Percentiles rank a stretch among this genome's conserved stretches.
phyloP scores from a whole-genome alignment of 2,888 invertebrate genomes.

The Malthinus seriepunctatus region DNA sequence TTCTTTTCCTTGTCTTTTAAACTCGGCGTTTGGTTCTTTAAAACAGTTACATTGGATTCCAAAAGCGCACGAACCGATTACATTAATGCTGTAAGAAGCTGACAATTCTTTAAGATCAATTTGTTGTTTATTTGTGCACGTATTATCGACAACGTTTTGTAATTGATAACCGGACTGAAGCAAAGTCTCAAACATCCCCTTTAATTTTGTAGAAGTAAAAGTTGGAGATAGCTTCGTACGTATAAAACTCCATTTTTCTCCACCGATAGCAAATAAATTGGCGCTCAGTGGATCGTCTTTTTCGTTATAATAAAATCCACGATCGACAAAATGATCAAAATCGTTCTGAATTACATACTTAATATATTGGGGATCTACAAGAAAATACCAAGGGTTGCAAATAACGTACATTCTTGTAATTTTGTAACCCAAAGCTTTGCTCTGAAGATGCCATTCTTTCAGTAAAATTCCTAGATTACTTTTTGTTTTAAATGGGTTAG shows the following conservation, averaged over 20 bases:
- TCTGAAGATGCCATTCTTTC: too few species aligned
- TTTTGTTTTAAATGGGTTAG: slow-evolving; percentile 12
- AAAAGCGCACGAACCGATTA: slow-evolving; percentile 62
- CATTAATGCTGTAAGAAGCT: slow-evolving; percentile 61
- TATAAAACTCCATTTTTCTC: slow-evolving; percentile 63
- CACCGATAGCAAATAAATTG: slow-evolving; percentile 60
- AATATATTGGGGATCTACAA: slow-evolving; percentile 37
- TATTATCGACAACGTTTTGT: neutral
- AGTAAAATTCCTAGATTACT: slow-evolving; percentile 8
- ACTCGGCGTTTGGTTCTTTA: slow-evolving; percentile 4
- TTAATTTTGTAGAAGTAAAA: slow-evolving; percentile 68
- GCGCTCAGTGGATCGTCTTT: slow-evolving; percentile 60
- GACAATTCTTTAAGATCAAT: slow-evolving; percentile 53
- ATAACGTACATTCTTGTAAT: too few species aligned
- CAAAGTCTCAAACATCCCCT: slow-evolving; percentile 63
- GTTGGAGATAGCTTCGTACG: slow-evolving; percentile 65
- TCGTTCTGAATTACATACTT: slow-evolving; percentile 60
- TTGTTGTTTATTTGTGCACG: slow-evolving; percentile 2
- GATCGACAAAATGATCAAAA: slow-evolving; percentile 64
- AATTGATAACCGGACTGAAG: slow-evolving; percentile 46
- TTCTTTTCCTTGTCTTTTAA: neutral
- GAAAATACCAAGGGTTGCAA: neutral
- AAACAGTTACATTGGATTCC: slow-evolving; percentile 62
- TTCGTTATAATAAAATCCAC: slow-evolving; percentile 62
- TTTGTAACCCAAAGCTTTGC: too few species aligned